Percentiles rank a stretch among this genome's conserved stretches.
Conservation (phyloP, 2,888 invertebrate genomes). For the Cepaea hortensis region DNA sequence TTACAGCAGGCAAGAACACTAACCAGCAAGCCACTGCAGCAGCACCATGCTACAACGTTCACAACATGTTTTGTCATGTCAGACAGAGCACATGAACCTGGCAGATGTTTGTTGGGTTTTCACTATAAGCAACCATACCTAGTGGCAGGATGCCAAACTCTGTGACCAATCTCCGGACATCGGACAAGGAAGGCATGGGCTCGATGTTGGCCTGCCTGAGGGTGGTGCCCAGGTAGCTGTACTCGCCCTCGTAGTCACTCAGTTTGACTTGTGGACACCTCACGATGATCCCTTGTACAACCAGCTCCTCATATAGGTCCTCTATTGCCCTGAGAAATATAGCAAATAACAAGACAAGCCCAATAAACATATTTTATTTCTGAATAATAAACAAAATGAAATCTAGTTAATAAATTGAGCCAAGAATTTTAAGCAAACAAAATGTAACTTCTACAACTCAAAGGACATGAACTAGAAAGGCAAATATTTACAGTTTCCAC, state of each 20-base stretch:
- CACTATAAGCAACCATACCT: slow-evolving; percentile 77
- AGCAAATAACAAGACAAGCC: too few relatives aligned
- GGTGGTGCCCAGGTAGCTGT: slow-evolving; percentile 77
- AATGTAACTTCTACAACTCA: too few relatives aligned
- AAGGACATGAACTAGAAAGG: too few relatives aligned
- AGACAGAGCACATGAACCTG: not conserved
- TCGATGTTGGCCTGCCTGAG: slow-evolving; percentile 78
- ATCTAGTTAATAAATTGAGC: not conserved
- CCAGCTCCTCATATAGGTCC: slow-evolving; percentile 93
- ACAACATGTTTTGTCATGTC: too few relatives aligned
- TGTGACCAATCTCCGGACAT: slow-evolving; percentile 88
- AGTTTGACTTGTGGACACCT: slow-evolving; percentile 84
- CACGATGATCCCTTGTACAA: slow-evolving; percentile 91
- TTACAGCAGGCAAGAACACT: too few relatives aligned
- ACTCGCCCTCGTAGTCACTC: slow-evolving; percentile 87
- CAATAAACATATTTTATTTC: too few relatives aligned
- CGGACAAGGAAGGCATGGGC: slow-evolving; percentile 83
- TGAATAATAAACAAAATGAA: not conserved
- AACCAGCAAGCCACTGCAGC: too few relatives aligned
- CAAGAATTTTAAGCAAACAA: too few relatives aligned
- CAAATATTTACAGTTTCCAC: too few relatives aligned
- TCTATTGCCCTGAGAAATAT: slow-evolving; percentile 71
- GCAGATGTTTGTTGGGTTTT: not conserved
- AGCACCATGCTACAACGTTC: too few relatives aligned
- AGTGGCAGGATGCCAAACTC: slow-evolving; percentile 93